Evolutionary conservation across 2,113 vertebrate species (phyloP), one percentile per base, ranked within the genome.

Genomic region (Aptenodytes patagonicus): DNA sequence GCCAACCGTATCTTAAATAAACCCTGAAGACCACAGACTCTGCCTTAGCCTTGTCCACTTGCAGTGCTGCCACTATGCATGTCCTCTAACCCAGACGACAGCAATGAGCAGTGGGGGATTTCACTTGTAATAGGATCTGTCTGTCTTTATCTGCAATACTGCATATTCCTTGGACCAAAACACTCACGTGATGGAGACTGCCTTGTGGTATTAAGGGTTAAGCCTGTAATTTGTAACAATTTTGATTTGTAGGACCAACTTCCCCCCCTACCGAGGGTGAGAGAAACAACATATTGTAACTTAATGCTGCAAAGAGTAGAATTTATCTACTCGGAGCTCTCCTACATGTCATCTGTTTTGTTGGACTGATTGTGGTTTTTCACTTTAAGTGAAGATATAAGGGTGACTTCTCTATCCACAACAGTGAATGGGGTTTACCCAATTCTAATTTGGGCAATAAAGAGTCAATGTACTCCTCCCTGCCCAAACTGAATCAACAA

Each of bases 401-500:
- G 46, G 28, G 51, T 29, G 22, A 71, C 32, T 75, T 77, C 66
- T 73, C 44, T 68, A 20, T 58, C 22, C 17, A n/a, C 32, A 55
- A 29, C 17, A 62, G 51, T 26, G 34, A 64, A 32, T 70, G 25
- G 38, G 12, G 3, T 83, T 94, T 73, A 81, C 40, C 7, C 71
- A 72, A 11, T 82, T 78, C 52, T 89, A 29, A 65, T 78, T 42
- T 55, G 75, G 65, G 22, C 88, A 79, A 29, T 28, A 71, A 90
- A 83, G 90, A 81, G 61, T 79, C 82, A 90, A 55, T 0, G 1
- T 42, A 51, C 65, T 87, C 26, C 42, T 95, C 82, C 88, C 82
- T 93, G 75, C 75, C 75, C 83, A 71, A 29, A 52, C n/a, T 88
- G 70, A 94, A 94, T 82, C 92, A 90, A 93, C 82, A 88, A 85